These are phyloP conservation scores for Cricetomys ansorgei DNA, from an alignment of 2,113 vertebrate genomes.

Conservation along the genomic window DNA sequence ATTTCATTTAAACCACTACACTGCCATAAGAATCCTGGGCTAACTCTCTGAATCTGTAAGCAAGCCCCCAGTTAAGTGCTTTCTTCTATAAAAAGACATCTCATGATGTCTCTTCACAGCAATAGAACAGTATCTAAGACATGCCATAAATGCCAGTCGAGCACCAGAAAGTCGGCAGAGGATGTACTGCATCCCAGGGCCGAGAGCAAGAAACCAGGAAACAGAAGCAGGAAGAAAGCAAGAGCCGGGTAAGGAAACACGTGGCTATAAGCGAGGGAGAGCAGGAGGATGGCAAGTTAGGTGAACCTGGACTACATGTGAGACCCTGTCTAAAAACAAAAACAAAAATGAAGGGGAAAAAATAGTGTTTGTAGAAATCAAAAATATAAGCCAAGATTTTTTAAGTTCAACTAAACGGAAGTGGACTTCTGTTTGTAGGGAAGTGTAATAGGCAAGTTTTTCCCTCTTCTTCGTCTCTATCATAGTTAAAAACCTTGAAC, in stretches of 20 bases:
- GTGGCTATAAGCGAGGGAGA: background rate
- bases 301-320: background rate
- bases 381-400: background rate
- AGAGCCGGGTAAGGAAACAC: background rate
- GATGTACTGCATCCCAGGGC: background rate
- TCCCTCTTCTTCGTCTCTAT: background rate
- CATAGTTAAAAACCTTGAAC: background rate
- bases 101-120: background rate
- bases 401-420: background rate
- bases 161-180: background rate
- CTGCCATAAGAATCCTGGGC: background rate
- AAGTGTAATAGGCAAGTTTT: background rate
- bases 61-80: background rate
- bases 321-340: background rate
- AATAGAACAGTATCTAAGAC: background rate
- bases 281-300: background rate
- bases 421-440: background rate
- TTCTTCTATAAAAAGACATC: background rate
- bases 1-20: too few relatives aligned
- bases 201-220: background rate
- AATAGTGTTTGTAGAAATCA: background rate
- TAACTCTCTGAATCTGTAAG: background rate
- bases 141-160: background rate
- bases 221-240: background rate
- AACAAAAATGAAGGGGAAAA: background rate